phyloP scores from a whole-genome alignment of 2,888 invertebrate species.

The Stenolophus ochropezus region DNA sequence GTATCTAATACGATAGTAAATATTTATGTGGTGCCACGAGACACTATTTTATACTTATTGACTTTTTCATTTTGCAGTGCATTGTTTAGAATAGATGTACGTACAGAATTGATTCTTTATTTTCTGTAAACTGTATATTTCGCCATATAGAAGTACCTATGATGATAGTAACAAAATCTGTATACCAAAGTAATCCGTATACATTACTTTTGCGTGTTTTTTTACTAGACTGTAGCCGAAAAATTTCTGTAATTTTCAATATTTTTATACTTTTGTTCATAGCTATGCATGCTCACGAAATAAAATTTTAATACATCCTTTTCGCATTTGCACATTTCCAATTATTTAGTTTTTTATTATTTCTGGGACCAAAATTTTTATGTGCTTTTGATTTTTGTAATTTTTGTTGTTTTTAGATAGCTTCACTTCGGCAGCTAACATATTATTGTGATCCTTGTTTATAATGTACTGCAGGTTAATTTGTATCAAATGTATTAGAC shows the following conservation, averaged over 20 bases:
- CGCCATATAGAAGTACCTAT: slow-evolving; percentile 51
- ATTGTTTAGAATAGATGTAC: slow-evolving; percentile 53
- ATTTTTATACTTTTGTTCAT: slow-evolving; percentile 18
- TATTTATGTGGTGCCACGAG: slow-evolving; percentile 48
- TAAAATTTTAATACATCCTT: not conserved
- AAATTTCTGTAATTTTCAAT: slow-evolving; percentile 29
- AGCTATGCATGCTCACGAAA: slow-evolving; percentile 3
- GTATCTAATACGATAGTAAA: slow-evolving; percentile 43
- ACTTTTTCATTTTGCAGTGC: slow-evolving; percentile 54
- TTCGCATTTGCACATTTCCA: not conserved
- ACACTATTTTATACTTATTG: slow-evolving; percentile 59
- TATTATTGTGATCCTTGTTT: slow-evolving; percentile 54
- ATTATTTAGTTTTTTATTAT: slow-evolving; percentile 49
- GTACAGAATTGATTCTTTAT: slow-evolving; percentile 36
- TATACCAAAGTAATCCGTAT: slow-evolving; percentile 46
- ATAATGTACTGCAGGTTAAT: slow-evolving; percentile 52
- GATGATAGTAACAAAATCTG: slow-evolving; percentile 32
- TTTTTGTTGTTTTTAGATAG: slow-evolving; percentile 27
- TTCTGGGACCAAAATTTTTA: slow-evolving; percentile 58
- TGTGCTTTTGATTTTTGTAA: slow-evolving; percentile 25
- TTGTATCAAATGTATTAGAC: slow-evolving; percentile 54
- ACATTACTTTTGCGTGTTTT: slow-evolving; percentile 46
- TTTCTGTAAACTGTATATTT: slow-evolving; percentile 36
- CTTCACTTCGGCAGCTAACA: slow-evolving; percentile 49
- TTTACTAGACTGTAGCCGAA: slow-evolving; percentile 9